Evolutionary conservation across 2,888 invertebrate species (phyloP).

Genomic region (Stenotaenia linearis): DNA sequence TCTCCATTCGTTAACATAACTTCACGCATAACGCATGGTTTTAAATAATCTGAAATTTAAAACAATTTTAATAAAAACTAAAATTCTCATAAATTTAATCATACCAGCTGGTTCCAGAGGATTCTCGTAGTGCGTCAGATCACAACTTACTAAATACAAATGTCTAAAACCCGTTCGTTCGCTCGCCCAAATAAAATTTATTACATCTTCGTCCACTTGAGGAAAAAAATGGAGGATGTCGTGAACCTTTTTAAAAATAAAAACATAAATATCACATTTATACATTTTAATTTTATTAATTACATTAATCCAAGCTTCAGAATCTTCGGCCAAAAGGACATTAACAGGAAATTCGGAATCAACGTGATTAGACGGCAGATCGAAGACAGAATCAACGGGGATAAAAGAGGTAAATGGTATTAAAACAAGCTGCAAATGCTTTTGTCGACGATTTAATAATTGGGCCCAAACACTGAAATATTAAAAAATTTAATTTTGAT

Average conservation of each 20-base stretch:
- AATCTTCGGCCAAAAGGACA: constrained; percentile 54
- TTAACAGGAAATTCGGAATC: constrained; percentile 47
- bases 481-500: constrained; percentile 24
- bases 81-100: neutral
- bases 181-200: constrained; percentile 82
- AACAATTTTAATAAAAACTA: neutral
- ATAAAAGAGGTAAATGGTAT: constrained; percentile 74
- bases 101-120: neutral
- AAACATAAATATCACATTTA: neutral
- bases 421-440: constrained; percentile 72
- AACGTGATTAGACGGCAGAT: constrained; percentile 46
- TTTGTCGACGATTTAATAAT: constrained; percentile 80
- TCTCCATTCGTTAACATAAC: neutral
- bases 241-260: constrained; percentile 54
- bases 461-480: constrained; percentile 78
- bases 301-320: constrained; percentile 88
- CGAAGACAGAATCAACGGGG: constrained; percentile 43
- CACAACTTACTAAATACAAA: constrained; percentile 56
- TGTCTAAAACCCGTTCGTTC: constrained; percentile 88
- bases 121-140: neutral
- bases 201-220: constrained; percentile 49
- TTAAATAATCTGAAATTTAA: neutral
- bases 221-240: constrained; percentile 81
- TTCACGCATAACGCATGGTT: neutral
- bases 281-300: constrained; percentile 38